Evolutionary conservation across 1,140 invertebrate genomes (phyloP).

Genomic region (Pomacea maculata): DNA sequence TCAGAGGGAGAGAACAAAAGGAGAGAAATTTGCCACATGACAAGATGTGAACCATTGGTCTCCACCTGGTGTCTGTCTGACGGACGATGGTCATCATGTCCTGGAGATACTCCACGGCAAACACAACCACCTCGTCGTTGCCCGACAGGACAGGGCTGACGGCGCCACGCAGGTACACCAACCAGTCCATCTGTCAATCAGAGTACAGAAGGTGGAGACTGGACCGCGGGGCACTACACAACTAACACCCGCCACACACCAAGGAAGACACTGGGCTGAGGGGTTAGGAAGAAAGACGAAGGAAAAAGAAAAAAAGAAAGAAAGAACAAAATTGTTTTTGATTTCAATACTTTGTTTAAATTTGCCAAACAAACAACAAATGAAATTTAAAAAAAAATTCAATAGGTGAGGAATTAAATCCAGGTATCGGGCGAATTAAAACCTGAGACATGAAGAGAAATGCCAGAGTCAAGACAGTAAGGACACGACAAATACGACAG

Average conservation of each 20-base stretch:
- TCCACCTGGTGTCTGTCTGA: conserved; percentile 74
- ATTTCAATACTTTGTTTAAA: too few species aligned
- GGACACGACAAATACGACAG: too few species aligned
- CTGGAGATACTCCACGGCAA: conserved; percentile 81
- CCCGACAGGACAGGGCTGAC: conserved; percentile 50
- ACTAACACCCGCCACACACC: too few species aligned
- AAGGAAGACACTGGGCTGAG: not conserved
- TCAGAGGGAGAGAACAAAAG: too few species aligned
- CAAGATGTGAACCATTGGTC: not conserved
- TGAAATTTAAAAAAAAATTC: too few species aligned
- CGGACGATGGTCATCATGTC: conserved; percentile 79
- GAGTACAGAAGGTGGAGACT: not conserved
- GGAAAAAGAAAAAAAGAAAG: not conserved
- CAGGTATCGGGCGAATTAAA: too few species aligned
- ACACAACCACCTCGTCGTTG: conserved; percentile 80
- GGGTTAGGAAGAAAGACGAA: not conserved
- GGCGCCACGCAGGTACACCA: conserved; percentile 38
- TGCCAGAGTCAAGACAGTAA: too few species aligned
- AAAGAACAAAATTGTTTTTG: not conserved
- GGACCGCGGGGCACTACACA: not conserved
- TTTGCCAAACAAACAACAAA: too few species aligned
- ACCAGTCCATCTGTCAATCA: conserved; percentile 38
- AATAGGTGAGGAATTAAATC: too few species aligned
- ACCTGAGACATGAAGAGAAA: too few species aligned
- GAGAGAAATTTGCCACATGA: not conserved